These are phyloP conservation scores for Brienomyrus brachyistius DNA, from an alignment of 2,113 vertebrate species.

Conservation along the genomic window DNA sequence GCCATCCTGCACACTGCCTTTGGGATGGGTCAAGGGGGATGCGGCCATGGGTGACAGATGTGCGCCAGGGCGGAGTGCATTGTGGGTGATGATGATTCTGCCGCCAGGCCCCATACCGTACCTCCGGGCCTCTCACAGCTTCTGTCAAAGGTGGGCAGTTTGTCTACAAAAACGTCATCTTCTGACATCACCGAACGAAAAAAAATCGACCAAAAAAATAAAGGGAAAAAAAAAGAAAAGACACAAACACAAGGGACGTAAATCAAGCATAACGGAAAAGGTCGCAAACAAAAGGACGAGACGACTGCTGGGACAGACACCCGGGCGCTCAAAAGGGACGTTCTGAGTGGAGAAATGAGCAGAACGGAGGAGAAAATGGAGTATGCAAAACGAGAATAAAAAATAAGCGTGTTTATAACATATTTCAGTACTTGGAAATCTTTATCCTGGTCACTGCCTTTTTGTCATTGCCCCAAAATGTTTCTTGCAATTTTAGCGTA, in stretches of 20 bases:
- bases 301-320: neutral
- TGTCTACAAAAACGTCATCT: conserved; percentile 67
- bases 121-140: conserved; percentile 58
- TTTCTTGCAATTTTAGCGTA: neutral
- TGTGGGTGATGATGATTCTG: conserved; percentile 38
- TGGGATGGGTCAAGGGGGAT: neutral
- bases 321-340: neutral
- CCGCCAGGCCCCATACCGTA: conserved; percentile 47
- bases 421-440: neutral
- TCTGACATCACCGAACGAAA: conserved; percentile 61
- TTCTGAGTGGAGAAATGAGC: neutral
- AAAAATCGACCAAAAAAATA: conserved; percentile 41
- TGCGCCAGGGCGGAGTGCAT: neutral
- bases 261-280: conserved; percentile 47
- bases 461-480: neutral
- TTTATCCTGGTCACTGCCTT: neutral
- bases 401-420: neutral
- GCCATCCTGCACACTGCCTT: conserved; percentile 19
- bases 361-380: neutral
- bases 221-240: conserved; percentile 43
- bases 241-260: conserved; percentile 22
- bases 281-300: conserved; percentile 42
- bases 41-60: neutral
- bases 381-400: neutral
- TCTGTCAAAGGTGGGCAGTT: conserved; percentile 62